phyloP scores from a whole-genome alignment of 2,113 vertebrate genomes.

The Boulengeromyrus knoepffleri region DNA sequence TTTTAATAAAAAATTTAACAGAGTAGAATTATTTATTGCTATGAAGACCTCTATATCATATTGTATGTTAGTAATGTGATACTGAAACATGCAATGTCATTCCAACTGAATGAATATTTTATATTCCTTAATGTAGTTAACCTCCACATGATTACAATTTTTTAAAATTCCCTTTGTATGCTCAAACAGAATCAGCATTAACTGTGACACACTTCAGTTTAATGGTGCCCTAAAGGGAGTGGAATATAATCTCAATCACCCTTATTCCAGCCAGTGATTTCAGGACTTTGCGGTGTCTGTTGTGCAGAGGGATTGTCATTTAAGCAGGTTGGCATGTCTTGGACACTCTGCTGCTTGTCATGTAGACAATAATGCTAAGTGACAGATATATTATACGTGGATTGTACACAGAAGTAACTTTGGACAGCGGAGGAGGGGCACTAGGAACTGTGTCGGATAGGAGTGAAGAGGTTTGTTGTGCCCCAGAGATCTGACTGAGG shows the following conservation, averaged over 20 bases:
- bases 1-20: not conserved
- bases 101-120: not conserved
- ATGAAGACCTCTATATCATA: not conserved
- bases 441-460: not conserved
- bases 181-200: not conserved
- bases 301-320: not conserved
- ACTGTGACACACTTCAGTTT: not conserved
- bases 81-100: not conserved
- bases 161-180: not conserved
- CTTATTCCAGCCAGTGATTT: not conserved
- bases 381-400: not conserved
- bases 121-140: not conserved
- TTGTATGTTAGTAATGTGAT: not conserved
- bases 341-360: not conserved
- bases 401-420: not conserved
- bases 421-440: not conserved
- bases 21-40: not conserved
- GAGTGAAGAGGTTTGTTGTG: not conserved
- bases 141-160: not conserved
- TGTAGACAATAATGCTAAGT: not conserved
- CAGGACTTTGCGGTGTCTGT: not conserved
- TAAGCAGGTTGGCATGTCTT: not conserved
- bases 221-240: not conserved
- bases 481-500: not conserved
- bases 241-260: not conserved